Base-by-base conservation (phyloP, 2,113 vertebrate species). In the Rutilus rutilus region DNA sequence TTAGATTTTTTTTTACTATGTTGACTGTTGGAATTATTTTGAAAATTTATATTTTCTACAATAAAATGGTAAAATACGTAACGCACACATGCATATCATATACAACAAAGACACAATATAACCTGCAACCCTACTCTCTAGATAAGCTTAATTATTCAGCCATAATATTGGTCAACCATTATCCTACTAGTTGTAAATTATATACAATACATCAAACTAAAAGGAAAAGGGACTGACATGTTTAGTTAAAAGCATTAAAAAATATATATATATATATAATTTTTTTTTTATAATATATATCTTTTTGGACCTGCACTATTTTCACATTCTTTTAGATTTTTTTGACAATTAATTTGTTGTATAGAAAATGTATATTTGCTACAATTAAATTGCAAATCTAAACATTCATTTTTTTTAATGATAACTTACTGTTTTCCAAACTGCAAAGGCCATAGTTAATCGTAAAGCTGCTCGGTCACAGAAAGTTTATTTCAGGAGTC, bases 401-500 rank as follows among this genome's bases (percentile, higher is more conserved):
- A 30, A 1, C 7, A 33, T 33, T 39, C 0, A 7, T 23, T 23
- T 23, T 39, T 71, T 71, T 1, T 1, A 2, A 67, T 33, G 5
- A 17, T 25, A 9, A 33, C 6, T 19, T 23, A 21, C 19, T 11
- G 9, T 39, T 71, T 23, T 60, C 57, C 57, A n/a, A 60, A 60
- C 19, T 11, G 67, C 7, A 23, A 39, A 25, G n/a, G 47, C 8
- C 25, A 52, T 4, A 50, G 14, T 50, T 39, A 42, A 73, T 65
- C 42, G 47, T 67, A 52, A 54, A 27, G 59, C 77, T 12, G 25
- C 50, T 75, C 30, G 45, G n/a, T 9, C 17, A 71, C 59, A 12
- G 17, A 45, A 84, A 9, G 47, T 30, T 77, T 77, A 54, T 77
- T 77, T 77, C 30, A 52, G 75, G 33, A 21, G 67, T 33, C 25